Conservation (phyloP, 64 coral and sea anemone species). For the Actinia equina region DNA sequence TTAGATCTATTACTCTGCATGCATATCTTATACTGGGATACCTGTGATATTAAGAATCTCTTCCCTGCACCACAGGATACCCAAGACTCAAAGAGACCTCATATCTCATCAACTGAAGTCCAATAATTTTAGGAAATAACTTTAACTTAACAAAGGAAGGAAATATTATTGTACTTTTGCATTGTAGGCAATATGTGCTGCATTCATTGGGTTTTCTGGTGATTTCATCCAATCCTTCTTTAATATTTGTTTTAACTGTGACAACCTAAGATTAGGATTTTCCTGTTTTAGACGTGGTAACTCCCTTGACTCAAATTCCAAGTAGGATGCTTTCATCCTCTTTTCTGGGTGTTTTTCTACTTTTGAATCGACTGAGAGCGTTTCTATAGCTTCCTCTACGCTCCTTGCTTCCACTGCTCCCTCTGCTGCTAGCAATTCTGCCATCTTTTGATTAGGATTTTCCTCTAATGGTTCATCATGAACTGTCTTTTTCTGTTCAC, state of each 20-base stretch:
- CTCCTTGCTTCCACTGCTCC: conserved; percentile 87
- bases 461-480: conserved; percentile 65
- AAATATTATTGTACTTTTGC: not conserved
- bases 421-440: conserved; percentile 64
- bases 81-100: too few relatives aligned
- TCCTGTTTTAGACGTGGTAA: conserved; percentile 78
- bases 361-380: conserved; percentile 53
- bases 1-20: too few relatives aligned
- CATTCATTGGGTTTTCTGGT: conserved; percentile 93
- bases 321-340: conserved; percentile 90
- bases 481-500: conserved; percentile 44
- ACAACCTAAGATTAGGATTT: conserved; percentile 90
- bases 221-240: conserved; percentile 97
- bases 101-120: too few relatives aligned
- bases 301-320: conserved; percentile 75
- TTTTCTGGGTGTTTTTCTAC: conserved; percentile 85
- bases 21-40: too few relatives aligned
- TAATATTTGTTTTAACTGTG: conserved; percentile 93
- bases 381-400: conserved; percentile 92
- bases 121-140: not conserved
- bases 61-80: too few relatives aligned
- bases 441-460: conserved; percentile 85
- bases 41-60: too few relatives aligned
- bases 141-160: not conserved
- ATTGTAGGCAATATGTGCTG: conserved; percentile 28